These are phyloP conservation scores for Sula dactylatra DNA, from an alignment of 2,113 vertebrate genomes.

Conservation along the genomic window DNA sequence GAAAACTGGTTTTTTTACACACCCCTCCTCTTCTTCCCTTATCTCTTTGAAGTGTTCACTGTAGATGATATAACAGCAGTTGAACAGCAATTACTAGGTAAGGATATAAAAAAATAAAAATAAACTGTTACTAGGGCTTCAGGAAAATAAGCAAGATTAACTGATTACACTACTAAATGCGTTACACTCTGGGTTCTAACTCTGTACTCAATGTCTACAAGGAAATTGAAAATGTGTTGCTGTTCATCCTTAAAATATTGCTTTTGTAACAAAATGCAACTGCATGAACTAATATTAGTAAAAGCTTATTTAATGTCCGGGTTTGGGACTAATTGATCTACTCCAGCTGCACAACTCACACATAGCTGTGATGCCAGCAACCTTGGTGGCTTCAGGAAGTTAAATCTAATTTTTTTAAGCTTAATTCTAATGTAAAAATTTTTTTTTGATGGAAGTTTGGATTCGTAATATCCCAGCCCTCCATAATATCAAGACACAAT, in stretches of 20 bases:
- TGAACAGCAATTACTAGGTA: not conserved
- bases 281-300: slow-evolving; percentile 5
- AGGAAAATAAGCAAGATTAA: slow-evolving; percentile 8
- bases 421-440: not conserved
- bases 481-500: not conserved
- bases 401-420: not conserved
- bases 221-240: slow-evolving; percentile 1
- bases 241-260: slow-evolving; percentile 13
- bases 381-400: not conserved
- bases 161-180: not conserved
- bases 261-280: slow-evolving; percentile 13
- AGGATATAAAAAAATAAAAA: not conserved
- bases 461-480: not conserved
- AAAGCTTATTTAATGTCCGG: not conserved
- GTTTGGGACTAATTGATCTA: slow-evolving; percentile 1
- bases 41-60: not conserved
- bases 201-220: not conserved
- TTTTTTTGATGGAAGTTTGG: not conserved
- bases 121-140: not conserved
- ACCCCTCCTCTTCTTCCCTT: not conserved
- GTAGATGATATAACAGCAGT: not conserved
- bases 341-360: slow-evolving; percentile 4
- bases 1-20: not conserved
- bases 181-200: not conserved
- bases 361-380: not conserved